Evolutionary conservation across 2,113 vertebrate genomes (phyloP).

Genomic region (Sciurus niger): DNA sequence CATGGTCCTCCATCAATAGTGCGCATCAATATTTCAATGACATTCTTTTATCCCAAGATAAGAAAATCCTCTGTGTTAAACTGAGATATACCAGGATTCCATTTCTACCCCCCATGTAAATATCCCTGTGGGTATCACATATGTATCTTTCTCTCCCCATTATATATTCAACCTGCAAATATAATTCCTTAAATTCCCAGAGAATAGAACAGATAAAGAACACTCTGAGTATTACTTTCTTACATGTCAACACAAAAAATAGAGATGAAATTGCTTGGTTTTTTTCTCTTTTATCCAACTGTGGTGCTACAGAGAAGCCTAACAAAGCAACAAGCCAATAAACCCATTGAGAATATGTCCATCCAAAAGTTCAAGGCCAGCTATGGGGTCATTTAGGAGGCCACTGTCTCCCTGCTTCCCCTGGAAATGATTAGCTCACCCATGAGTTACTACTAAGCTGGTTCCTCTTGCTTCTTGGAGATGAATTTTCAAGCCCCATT

Average conservation of each 20-base stretch:
- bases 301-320: conserved; percentile 31
- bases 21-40: neutral
- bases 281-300: conserved; percentile 35
- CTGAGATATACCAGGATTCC: neutral
- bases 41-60: neutral
- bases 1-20: neutral
- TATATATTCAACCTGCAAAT: neutral
- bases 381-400: conserved; percentile 11
- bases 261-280: conserved; percentile 46
- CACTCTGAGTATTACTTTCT: neutral
- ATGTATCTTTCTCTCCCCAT: neutral
- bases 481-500: conserved; percentile 80
- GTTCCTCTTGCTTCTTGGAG: conserved; percentile 50
- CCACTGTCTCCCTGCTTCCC: conserved; percentile 6
- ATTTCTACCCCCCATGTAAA: neutral
- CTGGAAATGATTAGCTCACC: conserved; percentile 52
- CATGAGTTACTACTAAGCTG: conserved; percentile 31
- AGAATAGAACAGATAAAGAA: conserved; percentile 57
- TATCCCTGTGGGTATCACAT: neutral
- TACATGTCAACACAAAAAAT: conserved; percentile 67
- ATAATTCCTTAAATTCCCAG: conserved; percentile 15
- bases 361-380: neutral
- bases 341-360: conserved; percentile 4
- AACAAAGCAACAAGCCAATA: conserved; percentile 78
- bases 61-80: conserved; percentile 50